Conservation (phyloP, 2,888 invertebrate species). For the Euspilapteryx auroguttella region DNA sequence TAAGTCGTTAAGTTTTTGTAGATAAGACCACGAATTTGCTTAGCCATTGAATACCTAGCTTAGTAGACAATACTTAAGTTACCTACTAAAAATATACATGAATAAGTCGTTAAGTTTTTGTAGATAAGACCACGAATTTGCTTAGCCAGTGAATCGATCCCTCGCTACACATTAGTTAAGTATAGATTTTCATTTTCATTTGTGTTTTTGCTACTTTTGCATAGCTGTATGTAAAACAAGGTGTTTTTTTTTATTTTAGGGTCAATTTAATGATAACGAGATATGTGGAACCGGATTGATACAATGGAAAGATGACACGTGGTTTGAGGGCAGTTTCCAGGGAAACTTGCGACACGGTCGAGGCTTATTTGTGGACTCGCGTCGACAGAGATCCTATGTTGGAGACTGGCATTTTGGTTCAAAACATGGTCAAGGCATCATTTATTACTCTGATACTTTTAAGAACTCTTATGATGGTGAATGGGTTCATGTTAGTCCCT, state of each 20-base stretch:
- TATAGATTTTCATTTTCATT: too few species aligned
- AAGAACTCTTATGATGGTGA: slow-evolving; percentile 39
- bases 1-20: too few species aligned
- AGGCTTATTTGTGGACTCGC: slow-evolving; percentile 48
- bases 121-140: too few species aligned
- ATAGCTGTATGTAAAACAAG: too few species aligned
- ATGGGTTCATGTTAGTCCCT: slow-evolving; percentile 31
- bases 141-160: too few species aligned
- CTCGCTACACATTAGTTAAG: too few species aligned
- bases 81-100: too few species aligned
- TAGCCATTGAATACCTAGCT: too few species aligned
- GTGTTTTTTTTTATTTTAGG: slow-evolving; percentile 35
- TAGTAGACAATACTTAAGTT: too few species aligned
- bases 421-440: slow-evolving; percentile 37
- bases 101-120: too few species aligned
- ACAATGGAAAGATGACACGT: slow-evolving; percentile 55
- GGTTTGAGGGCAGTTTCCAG: slow-evolving; percentile 61
- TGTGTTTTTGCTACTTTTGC: too few species aligned
- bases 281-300: slow-evolving; percentile 57
- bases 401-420: slow-evolving; percentile 54
- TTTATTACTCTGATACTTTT: slow-evolving; percentile 24
- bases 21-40: too few species aligned
- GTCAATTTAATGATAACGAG: slow-evolving; percentile 56
- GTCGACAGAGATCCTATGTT: slow-evolving; percentile 27
- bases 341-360: slow-evolving; percentile 57